A percentile compares a stretch with the other conserved stretches of the same genome.
Conservation (phyloP, 2,113 vertebrate species). For the Promerops cafer region DNA sequence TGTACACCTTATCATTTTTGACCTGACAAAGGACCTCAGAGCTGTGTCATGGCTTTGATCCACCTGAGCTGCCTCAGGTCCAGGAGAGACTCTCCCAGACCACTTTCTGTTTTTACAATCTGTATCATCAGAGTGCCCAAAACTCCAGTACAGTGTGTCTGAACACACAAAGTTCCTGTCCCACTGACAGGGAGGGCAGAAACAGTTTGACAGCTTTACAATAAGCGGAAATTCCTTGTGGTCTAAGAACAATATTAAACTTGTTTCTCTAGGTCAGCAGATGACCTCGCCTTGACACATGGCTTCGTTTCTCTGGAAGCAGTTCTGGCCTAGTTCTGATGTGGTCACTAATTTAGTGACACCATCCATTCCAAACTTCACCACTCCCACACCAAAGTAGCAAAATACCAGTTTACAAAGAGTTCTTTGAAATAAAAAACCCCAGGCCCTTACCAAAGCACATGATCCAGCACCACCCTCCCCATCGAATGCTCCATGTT, state of each 20-base stretch:
- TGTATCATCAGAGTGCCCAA: not conserved
- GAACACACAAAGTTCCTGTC: not conserved
- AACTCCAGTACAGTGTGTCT: not conserved
- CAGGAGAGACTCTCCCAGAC: not conserved
- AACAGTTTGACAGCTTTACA: not conserved
- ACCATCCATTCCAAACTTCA: not conserved
- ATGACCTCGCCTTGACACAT: not conserved
- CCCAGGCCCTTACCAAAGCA: not conserved
- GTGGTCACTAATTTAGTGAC: not conserved
- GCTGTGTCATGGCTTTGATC: not conserved
- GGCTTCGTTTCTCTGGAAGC: not conserved
- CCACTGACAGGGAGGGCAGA: not conserved
- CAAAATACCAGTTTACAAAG: not conserved
- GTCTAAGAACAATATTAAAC: slow-evolving; percentile 9
- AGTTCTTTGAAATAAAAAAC: not conserved
- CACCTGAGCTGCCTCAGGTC: not conserved
- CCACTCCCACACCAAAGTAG: not conserved
- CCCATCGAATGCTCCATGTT: not conserved
- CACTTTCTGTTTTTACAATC: not conserved
- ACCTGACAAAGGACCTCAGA: not conserved
- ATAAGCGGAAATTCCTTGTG: slow-evolving; percentile 27
- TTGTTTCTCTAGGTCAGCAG: slow-evolving; percentile 3
- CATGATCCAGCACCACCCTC: not conserved
- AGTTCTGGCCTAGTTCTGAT: not conserved
- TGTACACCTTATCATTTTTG: not conserved